Evolutionary conservation across 2,113 vertebrate species (phyloP), one percentile per base, ranked within the genome.

Genomic region (Campylomormyrus numenius): DNA sequence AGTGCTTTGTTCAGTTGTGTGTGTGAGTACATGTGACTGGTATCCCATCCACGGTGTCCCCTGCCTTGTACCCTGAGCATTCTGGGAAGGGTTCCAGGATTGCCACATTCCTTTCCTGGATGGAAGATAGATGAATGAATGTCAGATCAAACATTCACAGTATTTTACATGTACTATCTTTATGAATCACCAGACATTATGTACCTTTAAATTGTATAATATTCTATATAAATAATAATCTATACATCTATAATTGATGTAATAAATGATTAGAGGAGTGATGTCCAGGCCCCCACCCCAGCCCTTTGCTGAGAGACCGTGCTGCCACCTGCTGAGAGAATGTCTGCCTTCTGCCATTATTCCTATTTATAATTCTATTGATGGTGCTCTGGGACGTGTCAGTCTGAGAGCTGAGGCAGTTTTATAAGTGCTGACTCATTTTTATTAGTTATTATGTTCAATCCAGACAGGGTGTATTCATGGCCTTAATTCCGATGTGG

Each of bases 261-360:
- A 77, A 77, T 77, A 39, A 77, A 77, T 35, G 31, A 80, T 80
- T 39, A 42, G 3, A 17, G 31, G 5, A 80, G 74, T 80, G 66
- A 74, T 74, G 35, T 80, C 35, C 74, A 3, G 1, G 5, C 13
- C 70, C 15, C n/a, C n/a, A 13, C 10, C 27, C n/a, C n/a, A 74
- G 19, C n/a, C n/a, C 27, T 31, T 17, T 39, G 35, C 70, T 46
- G 49, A 27, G 42, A 91, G 66, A 53, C 45, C 90, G 0, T 89
- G 88, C 92, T 94, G 94, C 91, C 93, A 89, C 56, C 92, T 94
- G 93, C 92, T 93, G 94, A 92, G 35, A 39, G 27, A 39, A 77
- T 74, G 10, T 0, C 27, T 35, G 31, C 10, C 31, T 39, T 39
- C 70, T 77, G 8, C 66, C 13, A 17, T 39, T 39, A 35, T 77